Base-by-base conservation (phyloP, 2,797 vertebrate genomes). In the Fundulus diaphanus region DNA sequence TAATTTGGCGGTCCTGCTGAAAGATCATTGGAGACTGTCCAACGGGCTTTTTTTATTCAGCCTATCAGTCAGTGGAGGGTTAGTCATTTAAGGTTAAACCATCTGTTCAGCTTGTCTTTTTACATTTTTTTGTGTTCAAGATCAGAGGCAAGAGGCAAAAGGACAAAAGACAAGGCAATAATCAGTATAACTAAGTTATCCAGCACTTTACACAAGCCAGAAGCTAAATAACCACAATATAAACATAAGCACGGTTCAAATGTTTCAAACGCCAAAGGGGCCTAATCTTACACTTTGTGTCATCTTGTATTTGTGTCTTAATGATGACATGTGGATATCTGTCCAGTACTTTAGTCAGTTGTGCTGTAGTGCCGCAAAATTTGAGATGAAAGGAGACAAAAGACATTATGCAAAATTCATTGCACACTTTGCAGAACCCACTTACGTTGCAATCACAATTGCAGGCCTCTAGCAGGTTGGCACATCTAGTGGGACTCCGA, bases 1-100 rank as follows among this genome's bases (percentile, higher is more conserved):
- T 65, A 29, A 16, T 59, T 70, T 70, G 46, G 29, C 49, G 40
- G 46, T 48, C 40, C 9, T 61, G 61, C 73, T 72, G 77, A 83
- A 79, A 52, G 54, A 65, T 75, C 27, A 24, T 65, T 48, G 70
- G 40, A 75, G 59, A 68, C 11, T 16, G 42, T 22, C 49, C 42
- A 49, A 61, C 48, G 66, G 8, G 68, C 27, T 44, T 22, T 8
- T 65, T 67, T 46, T 31, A 48, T 57, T 48, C 24, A n/a, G 33
- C 33, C 18, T 5, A 22, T 20, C 29, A 66, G 37, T 37, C 16
- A 37, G 29, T 77, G 20, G 44, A 71, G 12, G 33, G 22, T 59
- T 61, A 12, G 54, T 70, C 29, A n/a, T 29, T 16, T 48, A 4
- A n/a, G 20, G 11, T 42, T 22, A 46, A 56, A 35, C 44, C 3